Conservation (phyloP, 2,888 invertebrate species). For the Cataglyphis albicans region DNA sequence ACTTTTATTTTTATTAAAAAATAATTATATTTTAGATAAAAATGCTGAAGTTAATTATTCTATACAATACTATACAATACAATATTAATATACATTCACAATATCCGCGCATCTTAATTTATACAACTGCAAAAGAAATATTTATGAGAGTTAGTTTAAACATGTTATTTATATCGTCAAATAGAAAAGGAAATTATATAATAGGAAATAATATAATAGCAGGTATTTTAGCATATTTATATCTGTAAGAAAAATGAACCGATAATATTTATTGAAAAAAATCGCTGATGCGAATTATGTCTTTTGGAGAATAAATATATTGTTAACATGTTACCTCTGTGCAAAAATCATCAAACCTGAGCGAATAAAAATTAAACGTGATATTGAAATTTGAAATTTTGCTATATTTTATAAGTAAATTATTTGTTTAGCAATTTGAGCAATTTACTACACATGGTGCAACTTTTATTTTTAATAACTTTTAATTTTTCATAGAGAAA, state of each 20-base stretch:
- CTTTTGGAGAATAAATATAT: background rate
- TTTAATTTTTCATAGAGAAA: background rate
- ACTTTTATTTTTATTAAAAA: constrained; percentile 51
- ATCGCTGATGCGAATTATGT: background rate
- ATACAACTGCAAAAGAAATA: background rate
- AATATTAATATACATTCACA: constrained; percentile 18
- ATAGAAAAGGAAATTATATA: constrained; percentile 15
- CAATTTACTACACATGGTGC: constrained; percentile 6
- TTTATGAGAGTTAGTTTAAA: background rate
- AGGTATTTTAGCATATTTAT: background rate
- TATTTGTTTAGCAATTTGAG: background rate
- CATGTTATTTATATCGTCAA: background rate
- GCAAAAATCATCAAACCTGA: background rate
- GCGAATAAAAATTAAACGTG: background rate
- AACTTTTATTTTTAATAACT: background rate
- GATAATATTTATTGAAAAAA: constrained; percentile 8
- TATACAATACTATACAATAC: constrained; percentile 18
- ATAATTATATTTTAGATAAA: constrained; percentile 55
- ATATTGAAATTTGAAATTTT: background rate
- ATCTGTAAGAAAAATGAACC: background rate
- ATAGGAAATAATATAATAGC: background rate
- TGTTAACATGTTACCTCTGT: background rate
- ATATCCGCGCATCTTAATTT: background rate
- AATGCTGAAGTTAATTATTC: constrained; percentile 26
- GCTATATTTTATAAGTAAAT: background rate